Evolutionary conservation across 53 echinoderm and acorn worm genomes (phyloP).

Genomic region (Zoroaster sp.): DNA sequence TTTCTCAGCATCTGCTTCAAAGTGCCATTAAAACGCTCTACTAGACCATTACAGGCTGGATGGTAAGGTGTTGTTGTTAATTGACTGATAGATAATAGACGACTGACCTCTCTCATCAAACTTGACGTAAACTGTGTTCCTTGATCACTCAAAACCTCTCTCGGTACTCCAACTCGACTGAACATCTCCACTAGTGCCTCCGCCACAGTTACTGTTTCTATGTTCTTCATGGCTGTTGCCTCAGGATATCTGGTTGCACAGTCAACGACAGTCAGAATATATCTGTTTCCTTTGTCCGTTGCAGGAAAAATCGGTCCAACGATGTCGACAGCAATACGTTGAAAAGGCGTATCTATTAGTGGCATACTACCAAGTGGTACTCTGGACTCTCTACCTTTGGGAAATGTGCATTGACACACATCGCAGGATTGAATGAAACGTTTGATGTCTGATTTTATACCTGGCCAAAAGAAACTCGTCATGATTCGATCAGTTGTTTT

Average conservation of each 20-base stretch:
- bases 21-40: conserved; percentile 61
- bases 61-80: conserved; percentile 54
- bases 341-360: conserved; percentile 38
- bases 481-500: conserved; percentile 53
- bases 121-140: conserved; percentile 52
- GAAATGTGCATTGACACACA: conserved; percentile 60
- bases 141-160: conserved; percentile 61
- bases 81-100: conserved; percentile 39
- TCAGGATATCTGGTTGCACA: conserved; percentile 59
- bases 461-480: conserved; percentile 52
- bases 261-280: conserved; percentile 54
- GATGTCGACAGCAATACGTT: conserved; percentile 53
- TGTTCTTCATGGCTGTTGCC: conserved; percentile 36
- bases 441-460: conserved; percentile 27
- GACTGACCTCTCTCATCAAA: conserved; percentile 58
- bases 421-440: conserved; percentile 61
- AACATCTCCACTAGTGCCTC: conserved; percentile 56
- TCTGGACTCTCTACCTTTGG: conserved; percentile 40
- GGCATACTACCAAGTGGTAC: conserved; percentile 52
- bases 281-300: conserved; percentile 37
- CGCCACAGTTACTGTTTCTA: conserved; percentile 34
- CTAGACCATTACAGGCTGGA: conserved; percentile 54
- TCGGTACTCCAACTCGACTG: conserved; percentile 54
- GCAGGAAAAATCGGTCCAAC: conserved; percentile 49
- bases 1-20: conserved; percentile 49